Conservation (phyloP, 2,113 vertebrate genomes). For the Amblyopsis rosae region DNA sequence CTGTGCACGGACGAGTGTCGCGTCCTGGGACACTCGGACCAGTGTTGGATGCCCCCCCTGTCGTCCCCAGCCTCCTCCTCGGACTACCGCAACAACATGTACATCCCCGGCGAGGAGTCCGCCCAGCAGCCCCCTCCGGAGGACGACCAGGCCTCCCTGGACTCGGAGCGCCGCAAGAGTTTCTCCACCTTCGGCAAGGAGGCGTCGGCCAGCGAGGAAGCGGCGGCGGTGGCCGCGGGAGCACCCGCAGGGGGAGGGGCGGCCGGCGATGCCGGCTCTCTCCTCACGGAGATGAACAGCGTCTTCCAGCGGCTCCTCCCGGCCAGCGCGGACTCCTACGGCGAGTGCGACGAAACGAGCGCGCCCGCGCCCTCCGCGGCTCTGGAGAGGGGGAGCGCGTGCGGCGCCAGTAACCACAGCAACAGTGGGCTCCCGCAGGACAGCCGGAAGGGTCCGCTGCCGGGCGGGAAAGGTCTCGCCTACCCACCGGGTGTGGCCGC, state of each 20-base stretch:
- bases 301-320: slow-evolving; percentile 95
- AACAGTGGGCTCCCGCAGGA: slow-evolving; percentile 81
- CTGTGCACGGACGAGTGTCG: slow-evolving; percentile 96
- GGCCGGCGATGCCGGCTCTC: slow-evolving; percentile 78
- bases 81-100: slow-evolving; percentile 95
- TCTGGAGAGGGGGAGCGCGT: slow-evolving; percentile 67
- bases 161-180: slow-evolving; percentile 87
- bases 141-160: slow-evolving; percentile 81
- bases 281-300: slow-evolving; percentile 95
- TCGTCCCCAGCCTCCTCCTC: slow-evolving; percentile 83
- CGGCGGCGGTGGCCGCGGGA: neutral
- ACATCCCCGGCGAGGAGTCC: slow-evolving; percentile 92
- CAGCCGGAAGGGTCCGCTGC: slow-evolving; percentile 83
- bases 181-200: slow-evolving; percentile 98
- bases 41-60: slow-evolving; percentile 97
- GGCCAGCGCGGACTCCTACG: slow-evolving; percentile 82
- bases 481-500: slow-evolving; percentile 92
- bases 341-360: slow-evolving; percentile 79
- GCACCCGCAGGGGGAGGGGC: slow-evolving; percentile 64
- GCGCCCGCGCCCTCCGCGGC: slow-evolving; percentile 39
- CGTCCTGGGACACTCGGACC: slow-evolving; percentile 94
- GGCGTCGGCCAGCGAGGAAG: slow-evolving; percentile 58
- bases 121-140: slow-evolving; percentile 75
- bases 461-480: slow-evolving; percentile 79
- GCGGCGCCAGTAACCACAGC: slow-evolving; percentile 43